phyloP scores from a whole-genome alignment of 2,797 vertebrate species.

The Acrossocheilus fasciatus region DNA sequence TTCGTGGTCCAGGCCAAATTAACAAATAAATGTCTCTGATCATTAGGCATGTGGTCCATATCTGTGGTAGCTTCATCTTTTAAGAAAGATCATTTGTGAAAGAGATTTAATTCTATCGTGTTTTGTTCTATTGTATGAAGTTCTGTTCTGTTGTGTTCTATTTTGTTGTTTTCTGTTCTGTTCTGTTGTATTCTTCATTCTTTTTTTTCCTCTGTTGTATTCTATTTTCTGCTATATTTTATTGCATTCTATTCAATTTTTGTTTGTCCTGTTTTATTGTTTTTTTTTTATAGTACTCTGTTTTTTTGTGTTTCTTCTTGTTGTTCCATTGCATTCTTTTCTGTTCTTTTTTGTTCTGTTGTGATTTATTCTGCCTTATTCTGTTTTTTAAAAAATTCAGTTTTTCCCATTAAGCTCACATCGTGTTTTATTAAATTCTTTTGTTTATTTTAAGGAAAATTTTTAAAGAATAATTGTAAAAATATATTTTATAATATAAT shows the following conservation, averaged over 20 bases:
- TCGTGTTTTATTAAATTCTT: too few species aligned
- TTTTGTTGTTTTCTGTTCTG: background rate
- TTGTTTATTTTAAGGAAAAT: too few species aligned
- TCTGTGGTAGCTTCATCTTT: background rate
- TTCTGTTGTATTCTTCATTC: background rate
- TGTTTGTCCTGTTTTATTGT: background rate
- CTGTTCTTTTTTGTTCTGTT: background rate
- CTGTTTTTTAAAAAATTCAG: background rate
- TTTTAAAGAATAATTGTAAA: too few species aligned
- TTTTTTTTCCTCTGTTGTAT: background rate
- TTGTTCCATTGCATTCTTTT: background rate
- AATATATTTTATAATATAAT: too few species aligned
- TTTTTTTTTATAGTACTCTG: background rate
- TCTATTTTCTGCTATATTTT: background rate
- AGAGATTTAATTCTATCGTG: background rate
- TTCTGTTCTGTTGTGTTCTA: background rate
- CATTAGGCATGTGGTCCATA: background rate
- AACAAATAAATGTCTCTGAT: background rate
- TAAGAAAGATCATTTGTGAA: background rate
- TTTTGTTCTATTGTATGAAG: background rate
- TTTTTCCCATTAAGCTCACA: too few species aligned
- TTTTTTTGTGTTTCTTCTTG: background rate
- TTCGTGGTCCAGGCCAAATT: background rate
- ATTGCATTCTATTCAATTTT: background rate
- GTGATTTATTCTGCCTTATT: background rate